Conservation (phyloP, 2,797 vertebrate genomes). For the Sebastes hubbsi region DNA sequence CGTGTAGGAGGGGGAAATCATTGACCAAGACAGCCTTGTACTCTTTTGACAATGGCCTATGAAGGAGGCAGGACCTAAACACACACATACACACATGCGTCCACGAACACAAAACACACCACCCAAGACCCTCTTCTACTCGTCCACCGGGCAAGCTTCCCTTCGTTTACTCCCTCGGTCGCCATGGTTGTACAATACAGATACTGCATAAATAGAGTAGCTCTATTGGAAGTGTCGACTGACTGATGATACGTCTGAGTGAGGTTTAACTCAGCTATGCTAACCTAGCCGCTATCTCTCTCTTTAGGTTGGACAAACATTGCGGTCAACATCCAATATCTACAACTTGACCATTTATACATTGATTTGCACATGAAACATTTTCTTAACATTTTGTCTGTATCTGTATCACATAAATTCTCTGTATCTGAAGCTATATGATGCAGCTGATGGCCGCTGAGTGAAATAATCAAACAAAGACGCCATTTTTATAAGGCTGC, state of each 20-base stretch:
- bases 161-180: conserved; percentile 8
- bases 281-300: conserved; percentile 13
- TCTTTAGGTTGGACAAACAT: background rate
- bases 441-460: background rate
- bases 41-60: conserved; percentile 60
- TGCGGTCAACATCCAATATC: background rate
- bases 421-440: background rate
- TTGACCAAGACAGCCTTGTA: conserved; percentile 67
- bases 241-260: conserved; percentile 1
- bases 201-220: conserved; percentile 33
- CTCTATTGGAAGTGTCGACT: conserved; percentile 22
- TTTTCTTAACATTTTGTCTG: background rate
- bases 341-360: background rate
- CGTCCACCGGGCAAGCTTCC: background rate
- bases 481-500: background rate
- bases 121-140: background rate
- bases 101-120: conserved; percentile 7
- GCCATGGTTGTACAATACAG: conserved; percentile 47
- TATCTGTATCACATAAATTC: background rate
- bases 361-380: background rate
- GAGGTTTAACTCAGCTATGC: conserved; percentile 15
- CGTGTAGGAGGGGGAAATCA: conserved; percentile 58
- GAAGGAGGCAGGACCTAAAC: conserved; percentile 22
- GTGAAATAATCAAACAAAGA: background rate
- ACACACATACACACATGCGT: background rate